phyloP scores from a whole-genome alignment of 2,888 invertebrate species.

The Emesis furor region DNA sequence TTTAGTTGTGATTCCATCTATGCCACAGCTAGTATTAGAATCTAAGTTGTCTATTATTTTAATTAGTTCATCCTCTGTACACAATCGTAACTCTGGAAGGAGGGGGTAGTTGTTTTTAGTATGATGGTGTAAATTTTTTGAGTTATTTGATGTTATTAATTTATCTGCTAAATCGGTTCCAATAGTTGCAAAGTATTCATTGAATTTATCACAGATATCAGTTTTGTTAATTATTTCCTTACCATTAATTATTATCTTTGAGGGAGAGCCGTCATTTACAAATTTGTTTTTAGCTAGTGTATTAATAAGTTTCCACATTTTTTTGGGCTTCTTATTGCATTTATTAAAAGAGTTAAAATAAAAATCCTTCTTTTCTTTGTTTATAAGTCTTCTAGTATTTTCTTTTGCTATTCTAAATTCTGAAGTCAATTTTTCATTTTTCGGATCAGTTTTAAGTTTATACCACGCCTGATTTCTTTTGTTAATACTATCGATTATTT shows the following conservation, averaged over 20 bases:
- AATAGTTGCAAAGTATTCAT: conserved; percentile 53
- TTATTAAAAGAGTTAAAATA: background rate
- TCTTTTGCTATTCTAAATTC: background rate
- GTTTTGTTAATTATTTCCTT: conserved; percentile 32
- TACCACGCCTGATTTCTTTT: background rate
- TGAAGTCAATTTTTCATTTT: background rate
- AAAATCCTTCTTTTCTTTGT: background rate
- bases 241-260: conserved; percentile 38
- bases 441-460: background rate
- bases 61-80: background rate
- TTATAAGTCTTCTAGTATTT: background rate
- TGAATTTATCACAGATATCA: conserved; percentile 62
- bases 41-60: conserved; percentile 20
- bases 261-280: conserved; percentile 40
- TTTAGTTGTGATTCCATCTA: background rate
- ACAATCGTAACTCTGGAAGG: background rate
- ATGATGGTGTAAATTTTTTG: background rate
- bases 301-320: conserved; percentile 22
- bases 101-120: background rate
- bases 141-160: background rate
- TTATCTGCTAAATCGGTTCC: conserved; percentile 48
- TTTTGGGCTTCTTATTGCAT: background rate
- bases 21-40: conserved; percentile 3
- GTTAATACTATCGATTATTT: background rate
- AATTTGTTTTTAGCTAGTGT: conserved; percentile 24